phyloP scores from a whole-genome alignment of 2,113 vertebrate genomes.

The Sinocyclocheilus anophthalmus region DNA sequence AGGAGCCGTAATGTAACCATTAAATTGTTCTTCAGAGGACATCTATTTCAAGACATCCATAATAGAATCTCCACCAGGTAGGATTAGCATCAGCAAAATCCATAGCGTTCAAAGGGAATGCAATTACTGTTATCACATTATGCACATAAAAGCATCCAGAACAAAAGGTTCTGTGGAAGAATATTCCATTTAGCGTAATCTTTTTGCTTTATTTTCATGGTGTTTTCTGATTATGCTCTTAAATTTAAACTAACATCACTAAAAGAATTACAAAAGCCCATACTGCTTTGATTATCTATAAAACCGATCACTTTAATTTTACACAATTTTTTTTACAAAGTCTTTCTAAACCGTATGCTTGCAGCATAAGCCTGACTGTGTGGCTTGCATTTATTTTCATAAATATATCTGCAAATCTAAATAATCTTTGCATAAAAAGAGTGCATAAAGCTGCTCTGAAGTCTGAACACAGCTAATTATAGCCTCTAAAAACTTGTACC shows the following conservation, averaged over 20 bases:
- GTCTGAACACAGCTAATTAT: background rate
- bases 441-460: conserved; percentile 1
- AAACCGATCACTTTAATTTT: background rate
- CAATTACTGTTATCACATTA: conserved; percentile 9
- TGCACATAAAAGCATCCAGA: background rate
- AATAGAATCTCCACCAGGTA: conserved; percentile 28
- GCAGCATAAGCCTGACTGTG: background rate
- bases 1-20: conserved; percentile 10
- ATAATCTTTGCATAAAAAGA: background rate
- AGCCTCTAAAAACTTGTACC: background rate
- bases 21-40: conserved; percentile 22
- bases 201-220: background rate
- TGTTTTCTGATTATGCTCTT: background rate
- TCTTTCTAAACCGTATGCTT: background rate
- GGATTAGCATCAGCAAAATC: background rate
- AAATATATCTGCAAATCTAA: background rate
- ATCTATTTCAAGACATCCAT: background rate
- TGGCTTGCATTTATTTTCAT: background rate
- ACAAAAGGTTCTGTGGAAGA: background rate
- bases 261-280: background rate
- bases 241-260: background rate
- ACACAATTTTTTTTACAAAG: background rate
- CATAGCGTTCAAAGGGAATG: background rate
- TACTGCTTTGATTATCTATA: background rate
- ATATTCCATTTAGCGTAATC: background rate